phyloP scores from a whole-genome alignment of 2,888 invertebrate species.

The Proisotoma minuta region DNA sequence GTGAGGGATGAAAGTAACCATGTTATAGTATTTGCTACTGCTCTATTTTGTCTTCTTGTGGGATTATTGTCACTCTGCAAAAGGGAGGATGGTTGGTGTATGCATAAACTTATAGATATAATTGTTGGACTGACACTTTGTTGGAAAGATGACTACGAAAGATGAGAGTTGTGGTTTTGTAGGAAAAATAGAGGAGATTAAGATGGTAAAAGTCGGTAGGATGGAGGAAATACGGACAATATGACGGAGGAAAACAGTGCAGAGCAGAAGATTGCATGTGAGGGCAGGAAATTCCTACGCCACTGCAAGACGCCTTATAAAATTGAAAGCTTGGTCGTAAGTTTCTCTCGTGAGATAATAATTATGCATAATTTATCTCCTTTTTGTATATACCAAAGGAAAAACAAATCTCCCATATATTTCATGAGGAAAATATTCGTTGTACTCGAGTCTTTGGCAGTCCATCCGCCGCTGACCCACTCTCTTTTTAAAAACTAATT shows the following conservation, averaged over 20 bases:
- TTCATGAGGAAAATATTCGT: constrained; percentile 38
- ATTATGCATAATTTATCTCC: not conserved
- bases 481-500: constrained; percentile 22
- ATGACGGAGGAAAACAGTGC: constrained; percentile 14
- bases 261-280: constrained; percentile 9
- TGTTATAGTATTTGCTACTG: too few relatives aligned
- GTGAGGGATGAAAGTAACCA: too few relatives aligned
- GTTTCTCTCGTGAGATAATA: not conserved
- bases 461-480: not conserved
- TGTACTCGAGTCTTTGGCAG: constrained; percentile 37
- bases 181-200: too few relatives aligned
- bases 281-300: not conserved
- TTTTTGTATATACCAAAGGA: not conserved
- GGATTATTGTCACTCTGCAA: too few relatives aligned
- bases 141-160: too few relatives aligned
- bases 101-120: too few relatives aligned
- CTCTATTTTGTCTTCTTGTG: too few relatives aligned
- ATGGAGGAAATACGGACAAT: constrained; percentile 20
- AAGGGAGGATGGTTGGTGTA: too few relatives aligned
- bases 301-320: constrained; percentile 10
- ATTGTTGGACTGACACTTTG: too few relatives aligned
- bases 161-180: too few relatives aligned
- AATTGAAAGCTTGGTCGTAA: constrained; percentile 16
- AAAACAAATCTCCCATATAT: constrained; percentile 13
- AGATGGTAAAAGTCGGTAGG: too few relatives aligned